Conservation (phyloP, 2,113 vertebrate genomes). For the Psammodynastes pulverulentus region DNA sequence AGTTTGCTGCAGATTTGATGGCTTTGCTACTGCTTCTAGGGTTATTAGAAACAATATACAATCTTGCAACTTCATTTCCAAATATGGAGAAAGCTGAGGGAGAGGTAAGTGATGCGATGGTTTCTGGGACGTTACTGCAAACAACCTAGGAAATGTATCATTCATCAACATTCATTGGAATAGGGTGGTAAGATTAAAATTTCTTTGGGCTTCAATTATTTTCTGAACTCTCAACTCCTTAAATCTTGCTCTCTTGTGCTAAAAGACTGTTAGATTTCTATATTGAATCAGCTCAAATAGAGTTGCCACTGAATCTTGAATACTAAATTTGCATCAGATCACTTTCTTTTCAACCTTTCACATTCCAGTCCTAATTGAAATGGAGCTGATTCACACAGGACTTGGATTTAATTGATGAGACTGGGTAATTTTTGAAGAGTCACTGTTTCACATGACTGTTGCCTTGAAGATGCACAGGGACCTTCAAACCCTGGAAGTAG, state of each 20-base stretch:
- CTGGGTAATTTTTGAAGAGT: not conserved
- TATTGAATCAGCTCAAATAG: not conserved
- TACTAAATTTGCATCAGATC: not conserved
- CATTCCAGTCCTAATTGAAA: not conserved
- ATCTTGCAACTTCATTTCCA: not conserved
- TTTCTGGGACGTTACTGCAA: not conserved
- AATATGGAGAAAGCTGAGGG: not conserved
- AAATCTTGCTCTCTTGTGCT: not conserved
- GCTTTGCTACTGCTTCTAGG: not conserved
- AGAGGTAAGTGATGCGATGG: not conserved
- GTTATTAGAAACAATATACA: not conserved
- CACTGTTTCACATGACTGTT: not conserved
- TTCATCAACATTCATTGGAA: not conserved
- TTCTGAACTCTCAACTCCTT: not conserved
- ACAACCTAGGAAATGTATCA: not conserved
- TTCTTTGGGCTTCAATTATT: not conserved
- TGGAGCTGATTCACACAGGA: not conserved
- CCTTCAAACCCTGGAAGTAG: not conserved
- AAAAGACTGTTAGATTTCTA: not conserved
- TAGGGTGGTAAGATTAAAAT: not conserved
- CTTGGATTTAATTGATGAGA: not conserved
- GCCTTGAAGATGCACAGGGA: not conserved
- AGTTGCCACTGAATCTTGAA: not conserved
- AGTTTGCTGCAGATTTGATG: not conserved
- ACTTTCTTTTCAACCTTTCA: not conserved